phyloP scores from a whole-genome alignment of 2,797 vertebrate species.

The Masticophis lateralis region DNA sequence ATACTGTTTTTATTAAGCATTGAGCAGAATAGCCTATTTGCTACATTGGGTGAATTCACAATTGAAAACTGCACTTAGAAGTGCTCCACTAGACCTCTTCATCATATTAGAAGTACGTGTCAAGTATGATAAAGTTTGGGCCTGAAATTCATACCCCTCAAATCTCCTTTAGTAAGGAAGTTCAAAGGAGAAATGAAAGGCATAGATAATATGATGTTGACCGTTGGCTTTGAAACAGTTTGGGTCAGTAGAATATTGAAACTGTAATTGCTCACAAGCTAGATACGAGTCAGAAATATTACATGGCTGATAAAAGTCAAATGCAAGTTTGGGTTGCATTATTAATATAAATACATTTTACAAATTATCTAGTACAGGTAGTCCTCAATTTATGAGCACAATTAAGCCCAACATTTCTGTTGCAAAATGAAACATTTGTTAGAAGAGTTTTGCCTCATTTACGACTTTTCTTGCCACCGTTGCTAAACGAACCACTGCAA shows the following conservation, averaged over 20 bases:
- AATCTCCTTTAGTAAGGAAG: not conserved
- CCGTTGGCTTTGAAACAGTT: not conserved
- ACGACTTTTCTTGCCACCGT: not conserved
- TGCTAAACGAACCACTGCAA: not conserved
- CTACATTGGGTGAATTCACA: not conserved
- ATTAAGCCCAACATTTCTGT: not conserved
- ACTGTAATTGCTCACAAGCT: not conserved
- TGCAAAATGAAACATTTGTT: not conserved
- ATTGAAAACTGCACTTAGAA: not conserved
- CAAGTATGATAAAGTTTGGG: not conserved
- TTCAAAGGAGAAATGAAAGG: not conserved
- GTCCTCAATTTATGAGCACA: not conserved
- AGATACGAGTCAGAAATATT: not conserved
- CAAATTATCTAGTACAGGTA: not conserved
- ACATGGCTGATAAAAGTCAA: not conserved
- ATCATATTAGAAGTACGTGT: not conserved
- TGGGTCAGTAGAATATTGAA: not conserved
- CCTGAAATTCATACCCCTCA: not conserved
- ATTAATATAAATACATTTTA: not conserved
- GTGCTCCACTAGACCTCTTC: not conserved
- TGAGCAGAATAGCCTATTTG: not conserved
- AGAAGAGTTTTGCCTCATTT: not conserved
- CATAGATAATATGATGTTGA: not conserved
- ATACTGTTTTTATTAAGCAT: not conserved
- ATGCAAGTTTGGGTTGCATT: constrained; percentile 17